phyloP scores from a whole-genome alignment of 2,888 invertebrate genomes.

The Meteorus cinctellus region DNA sequence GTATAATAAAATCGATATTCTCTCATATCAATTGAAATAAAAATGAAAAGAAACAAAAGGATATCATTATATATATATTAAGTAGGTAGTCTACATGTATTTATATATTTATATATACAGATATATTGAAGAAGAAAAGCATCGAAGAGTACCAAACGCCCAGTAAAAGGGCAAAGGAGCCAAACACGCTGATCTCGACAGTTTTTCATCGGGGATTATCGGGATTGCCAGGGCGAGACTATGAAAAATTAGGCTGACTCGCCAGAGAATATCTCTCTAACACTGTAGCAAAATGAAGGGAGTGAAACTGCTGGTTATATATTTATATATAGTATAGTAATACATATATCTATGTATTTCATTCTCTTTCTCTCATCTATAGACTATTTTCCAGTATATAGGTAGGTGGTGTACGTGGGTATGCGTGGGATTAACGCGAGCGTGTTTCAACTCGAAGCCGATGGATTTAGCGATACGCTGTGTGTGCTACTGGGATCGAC shows the following conservation, averaged over 20 bases:
- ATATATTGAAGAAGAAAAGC: background rate
- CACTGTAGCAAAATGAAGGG: slow-evolving; percentile 17
- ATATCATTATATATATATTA: background rate
- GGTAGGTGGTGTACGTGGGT: slow-evolving; percentile 35
- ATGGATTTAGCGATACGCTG: slow-evolving; percentile 42
- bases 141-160: background rate
- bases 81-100: background rate
- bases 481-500: slow-evolving; percentile 30
- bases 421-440: slow-evolving; percentile 44
- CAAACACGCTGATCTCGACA: slow-evolving; percentile 32
- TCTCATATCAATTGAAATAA: background rate
- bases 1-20: slow-evolving; percentile 13
- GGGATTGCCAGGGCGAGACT: slow-evolving; percentile 33
- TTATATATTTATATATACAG: background rate
- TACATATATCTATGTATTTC: slow-evolving; percentile 14
- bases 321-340: no score
- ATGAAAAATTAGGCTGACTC: slow-evolving; percentile 41
- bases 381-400: slow-evolving; percentile 1
- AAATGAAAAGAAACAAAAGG: background rate
- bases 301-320: background rate
- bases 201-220: slow-evolving; percentile 41
- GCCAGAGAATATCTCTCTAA: slow-evolving; percentile 21
- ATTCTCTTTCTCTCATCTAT: background rate
- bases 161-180: slow-evolving; percentile 23
- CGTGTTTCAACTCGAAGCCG: slow-evolving; percentile 43